phyloP scores from a whole-genome alignment of 2,113 vertebrate species.

The Ochotona princeps region DNA sequence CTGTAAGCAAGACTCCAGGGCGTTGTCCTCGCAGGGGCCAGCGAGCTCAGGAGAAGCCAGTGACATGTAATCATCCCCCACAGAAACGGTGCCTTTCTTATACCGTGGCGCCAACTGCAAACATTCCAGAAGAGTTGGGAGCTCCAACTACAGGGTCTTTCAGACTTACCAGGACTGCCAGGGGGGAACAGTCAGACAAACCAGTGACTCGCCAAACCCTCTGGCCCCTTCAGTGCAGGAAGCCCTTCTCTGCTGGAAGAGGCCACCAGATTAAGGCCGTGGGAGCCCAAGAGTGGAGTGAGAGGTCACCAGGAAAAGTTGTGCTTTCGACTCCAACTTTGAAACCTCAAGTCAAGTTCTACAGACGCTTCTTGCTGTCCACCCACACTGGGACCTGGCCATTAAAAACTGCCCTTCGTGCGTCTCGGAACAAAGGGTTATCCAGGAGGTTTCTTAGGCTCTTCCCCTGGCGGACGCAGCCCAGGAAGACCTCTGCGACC shows the following conservation, averaged over 20 bases:
- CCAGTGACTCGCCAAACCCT: neutral
- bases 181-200: neutral
- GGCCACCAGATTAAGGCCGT: neutral
- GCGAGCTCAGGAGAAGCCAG: neutral
- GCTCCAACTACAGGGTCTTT: neutral
- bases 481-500: neutral
- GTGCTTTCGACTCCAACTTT: slow-evolving; percentile 1
- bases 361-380: neutral
- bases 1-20: neutral
- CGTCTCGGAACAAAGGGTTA: neutral
- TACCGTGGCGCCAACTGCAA: neutral
- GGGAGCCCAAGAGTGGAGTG: neutral
- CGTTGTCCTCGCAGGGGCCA: neutral
- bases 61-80: neutral
- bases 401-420: neutral
- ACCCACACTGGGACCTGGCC: neutral
- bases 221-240: neutral
- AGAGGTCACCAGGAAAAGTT: neutral
- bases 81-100: neutral
- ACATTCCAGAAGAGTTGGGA: neutral
- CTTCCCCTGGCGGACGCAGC: neutral
- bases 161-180: neutral
- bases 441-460: neutral
- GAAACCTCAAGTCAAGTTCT: neutral
- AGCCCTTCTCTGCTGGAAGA: neutral